Percentiles rank a stretch among this genome's conserved stretches.
Conservation (phyloP, 2,888 invertebrate species). For the Melitaea athalia region DNA sequence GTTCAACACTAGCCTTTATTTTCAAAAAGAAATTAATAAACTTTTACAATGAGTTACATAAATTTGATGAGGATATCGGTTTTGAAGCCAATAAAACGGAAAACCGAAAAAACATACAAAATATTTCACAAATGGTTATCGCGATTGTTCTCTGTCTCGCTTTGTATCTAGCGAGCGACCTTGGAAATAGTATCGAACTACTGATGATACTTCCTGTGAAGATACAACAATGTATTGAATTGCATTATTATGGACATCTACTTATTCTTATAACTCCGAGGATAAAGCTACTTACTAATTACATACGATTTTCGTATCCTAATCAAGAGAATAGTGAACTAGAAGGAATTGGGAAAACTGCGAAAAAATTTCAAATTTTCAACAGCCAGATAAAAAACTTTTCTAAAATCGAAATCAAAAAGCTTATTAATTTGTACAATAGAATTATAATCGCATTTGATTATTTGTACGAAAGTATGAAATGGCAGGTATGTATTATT, state of each 20-base stretch:
- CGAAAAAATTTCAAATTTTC: background rate
- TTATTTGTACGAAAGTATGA: conserved; percentile 37
- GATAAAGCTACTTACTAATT: conserved; percentile 29
- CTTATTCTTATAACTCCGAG: conserved; percentile 32
- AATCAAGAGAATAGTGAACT: conserved; percentile 9
- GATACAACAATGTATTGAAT: conserved; percentile 28
- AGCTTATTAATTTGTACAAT: conserved; percentile 37
- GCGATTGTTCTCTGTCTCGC: background rate
- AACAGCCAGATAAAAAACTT: conserved; percentile 12
- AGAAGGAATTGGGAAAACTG: background rate
- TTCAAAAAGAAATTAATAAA: conserved; percentile 28
- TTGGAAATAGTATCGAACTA: background rate
- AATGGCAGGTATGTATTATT: conserved; percentile 41
- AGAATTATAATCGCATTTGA: conserved; percentile 39
- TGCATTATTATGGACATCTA: conserved; percentile 38
- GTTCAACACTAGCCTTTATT: conserved; percentile 26
- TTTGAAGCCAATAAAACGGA: conserved; percentile 2
- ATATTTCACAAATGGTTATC: conserved; percentile 31
- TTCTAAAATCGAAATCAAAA: conserved; percentile 26
- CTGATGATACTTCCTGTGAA: conserved; percentile 10
- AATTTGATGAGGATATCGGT: conserved; percentile 39
- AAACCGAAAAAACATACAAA: conserved; percentile 7
- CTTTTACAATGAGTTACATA: conserved; percentile 38
- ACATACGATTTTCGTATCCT: conserved; percentile 28
- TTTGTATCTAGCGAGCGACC: background rate